phyloP scores from a whole-genome alignment of 2,888 invertebrate genomes.

The Craniophora ligustri region DNA sequence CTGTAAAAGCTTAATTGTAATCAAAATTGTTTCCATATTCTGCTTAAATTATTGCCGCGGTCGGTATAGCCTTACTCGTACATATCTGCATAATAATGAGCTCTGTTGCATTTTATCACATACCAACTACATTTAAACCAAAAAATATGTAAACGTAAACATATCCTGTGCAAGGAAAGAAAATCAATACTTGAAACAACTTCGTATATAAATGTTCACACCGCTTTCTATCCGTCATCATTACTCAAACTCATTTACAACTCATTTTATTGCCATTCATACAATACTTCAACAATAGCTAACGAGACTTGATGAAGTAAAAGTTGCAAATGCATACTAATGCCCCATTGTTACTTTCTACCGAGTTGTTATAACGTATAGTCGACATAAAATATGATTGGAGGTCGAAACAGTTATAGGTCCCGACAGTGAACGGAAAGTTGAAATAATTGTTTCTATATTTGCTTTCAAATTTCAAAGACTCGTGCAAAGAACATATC shows the following conservation, averaged over 20 bases:
- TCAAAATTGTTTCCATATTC: not conserved
- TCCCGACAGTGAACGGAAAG: constrained; percentile 53
- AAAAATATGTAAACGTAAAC: constrained; percentile 7
- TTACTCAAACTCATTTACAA: constrained; percentile 65
- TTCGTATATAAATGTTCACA: constrained; percentile 24
- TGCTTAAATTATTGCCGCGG: not conserved
- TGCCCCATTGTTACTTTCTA: constrained; percentile 75
- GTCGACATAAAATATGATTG: constrained; percentile 64
- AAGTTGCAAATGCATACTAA: constrained; percentile 78
- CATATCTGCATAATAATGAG: constrained; percentile 4
- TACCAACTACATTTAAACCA: not conserved
- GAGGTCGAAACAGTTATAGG: constrained; percentile 60
- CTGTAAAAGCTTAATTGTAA: not conserved
- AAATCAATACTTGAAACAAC: constrained; percentile 37
- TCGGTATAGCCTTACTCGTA: not conserved
- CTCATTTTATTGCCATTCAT: constrained; percentile 59
- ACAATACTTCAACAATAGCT: constrained; percentile 67
- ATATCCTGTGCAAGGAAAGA: not conserved
- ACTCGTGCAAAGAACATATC: constrained; percentile 20
- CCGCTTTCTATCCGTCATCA: constrained; percentile 56
- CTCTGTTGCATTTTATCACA: constrained; percentile 1
- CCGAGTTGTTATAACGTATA: constrained; percentile 63
- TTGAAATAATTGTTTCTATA: constrained; percentile 40
- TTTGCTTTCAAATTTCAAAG: constrained; percentile 58
- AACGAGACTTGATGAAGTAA: constrained; percentile 72